Percentiles rank a stretch among this genome's conserved stretches.
phyloP scores from a whole-genome alignment of 2,797 vertebrate species.

The Columba guinea region DNA sequence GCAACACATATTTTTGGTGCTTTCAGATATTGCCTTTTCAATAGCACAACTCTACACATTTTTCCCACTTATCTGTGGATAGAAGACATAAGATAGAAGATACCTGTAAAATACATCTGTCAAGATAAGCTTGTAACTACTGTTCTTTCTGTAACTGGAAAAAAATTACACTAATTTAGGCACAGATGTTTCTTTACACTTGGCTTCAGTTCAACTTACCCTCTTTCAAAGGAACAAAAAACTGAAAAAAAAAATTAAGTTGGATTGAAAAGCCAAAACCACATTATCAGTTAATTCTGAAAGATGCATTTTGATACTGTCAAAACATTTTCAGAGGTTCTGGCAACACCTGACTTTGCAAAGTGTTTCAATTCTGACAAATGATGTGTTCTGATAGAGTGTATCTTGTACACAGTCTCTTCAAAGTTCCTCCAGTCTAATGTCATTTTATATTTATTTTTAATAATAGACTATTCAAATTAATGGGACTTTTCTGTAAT shows the following conservation, averaged over 20 bases:
- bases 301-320: background rate
- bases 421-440: background rate
- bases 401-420: rapidly evolving
- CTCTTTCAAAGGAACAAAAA: background rate
- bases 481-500: background rate
- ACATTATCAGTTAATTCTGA: background rate
- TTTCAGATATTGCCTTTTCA: background rate
- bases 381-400: background rate
- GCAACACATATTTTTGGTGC: background rate
- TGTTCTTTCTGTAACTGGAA: background rate
- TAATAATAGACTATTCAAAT: background rate
- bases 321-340: background rate
- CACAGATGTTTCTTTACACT: background rate
- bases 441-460: background rate
- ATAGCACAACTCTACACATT: background rate
- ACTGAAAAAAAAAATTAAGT: background rate
- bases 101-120: background rate
- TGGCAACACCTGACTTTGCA: background rate
- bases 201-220: background rate
- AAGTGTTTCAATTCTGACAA: background rate
- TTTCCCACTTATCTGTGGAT: background rate
- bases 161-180: background rate
- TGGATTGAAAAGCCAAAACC: background rate
- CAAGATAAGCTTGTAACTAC: background rate
- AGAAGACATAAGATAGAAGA: background rate